phyloP scores from a whole-genome alignment of 2,888 invertebrate species.

The Coenonympha arcania region DNA sequence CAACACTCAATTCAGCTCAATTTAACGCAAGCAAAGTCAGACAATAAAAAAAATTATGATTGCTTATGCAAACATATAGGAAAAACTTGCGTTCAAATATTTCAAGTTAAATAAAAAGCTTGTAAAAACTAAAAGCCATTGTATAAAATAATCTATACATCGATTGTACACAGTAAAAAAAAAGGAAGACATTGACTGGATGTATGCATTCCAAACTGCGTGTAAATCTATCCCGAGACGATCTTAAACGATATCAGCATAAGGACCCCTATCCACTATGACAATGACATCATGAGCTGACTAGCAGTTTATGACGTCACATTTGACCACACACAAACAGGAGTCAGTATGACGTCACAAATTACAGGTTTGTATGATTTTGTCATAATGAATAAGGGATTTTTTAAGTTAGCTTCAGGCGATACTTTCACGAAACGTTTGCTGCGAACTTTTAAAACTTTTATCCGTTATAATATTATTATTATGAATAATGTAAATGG shows the following conservation, averaged over 20 bases:
- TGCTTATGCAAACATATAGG: too few species aligned
- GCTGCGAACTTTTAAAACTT: too few species aligned
- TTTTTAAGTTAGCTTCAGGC: neutral
- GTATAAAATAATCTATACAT: too few species aligned
- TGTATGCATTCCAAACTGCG: neutral
- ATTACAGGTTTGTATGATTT: neutral
- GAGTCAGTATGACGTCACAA: neutral
- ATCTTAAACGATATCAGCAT: slow-evolving; percentile 9
- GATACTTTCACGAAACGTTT: neutral
- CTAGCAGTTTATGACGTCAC: too few species aligned
- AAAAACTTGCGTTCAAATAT: too few species aligned
- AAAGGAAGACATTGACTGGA: slow-evolving; percentile 19
- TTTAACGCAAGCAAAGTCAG: too few species aligned
- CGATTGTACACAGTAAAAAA: neutral
- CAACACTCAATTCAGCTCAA: too few species aligned
- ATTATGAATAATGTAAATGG: too few species aligned
- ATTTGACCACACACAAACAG: too few species aligned
- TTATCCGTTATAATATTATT: too few species aligned
- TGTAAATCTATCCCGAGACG: slow-evolving; percentile 11
- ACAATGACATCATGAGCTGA: slow-evolving; percentile 3
- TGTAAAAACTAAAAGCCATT: neutral
- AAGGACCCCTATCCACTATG: slow-evolving; percentile 29
- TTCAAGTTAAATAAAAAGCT: too few species aligned
- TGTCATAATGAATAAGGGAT: neutral
- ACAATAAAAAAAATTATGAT: too few species aligned